These are phyloP conservation scores for Periplaneta americana DNA, from an alignment of 1,140 invertebrate genomes.

Conservation along the genomic window DNA sequence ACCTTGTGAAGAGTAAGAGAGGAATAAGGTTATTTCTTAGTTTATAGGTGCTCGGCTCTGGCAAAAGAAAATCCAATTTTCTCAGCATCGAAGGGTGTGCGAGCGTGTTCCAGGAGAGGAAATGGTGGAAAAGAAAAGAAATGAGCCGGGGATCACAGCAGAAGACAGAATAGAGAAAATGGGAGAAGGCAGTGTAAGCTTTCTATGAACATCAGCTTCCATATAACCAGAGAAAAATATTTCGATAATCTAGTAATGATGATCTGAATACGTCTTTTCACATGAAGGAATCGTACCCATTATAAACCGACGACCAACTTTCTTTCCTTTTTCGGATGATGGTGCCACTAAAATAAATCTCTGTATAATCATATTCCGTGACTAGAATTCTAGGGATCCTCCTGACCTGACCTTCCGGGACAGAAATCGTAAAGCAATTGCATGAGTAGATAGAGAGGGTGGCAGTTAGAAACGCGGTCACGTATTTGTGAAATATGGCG, in stretches of 20 bases:
- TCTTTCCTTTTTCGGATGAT: not conserved
- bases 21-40: not conserved
- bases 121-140: not conserved
- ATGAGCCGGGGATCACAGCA: not conserved
- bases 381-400: not conserved
- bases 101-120: not conserved
- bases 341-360: not conserved
- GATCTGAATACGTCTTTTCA: too few species aligned
- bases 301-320: too few species aligned
- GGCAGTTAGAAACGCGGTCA: not conserved
- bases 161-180: not conserved
- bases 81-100: not conserved
- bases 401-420: not conserved
- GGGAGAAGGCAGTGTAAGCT: not conserved
- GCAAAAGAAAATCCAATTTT: not conserved
- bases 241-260: not conserved
- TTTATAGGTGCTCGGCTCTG: not conserved
- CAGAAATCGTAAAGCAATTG: too few species aligned
- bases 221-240: not conserved
- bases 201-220: not conserved
- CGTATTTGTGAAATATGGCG: not conserved
- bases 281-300: too few species aligned
- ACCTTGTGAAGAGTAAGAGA: not conserved
- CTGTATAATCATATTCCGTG: not conserved
- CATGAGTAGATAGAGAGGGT: not conserved